Percentiles rank a stretch among this genome's conserved stretches.
phyloP scores from a whole-genome alignment of 2,113 vertebrate species.

The Peromyscus polionotus region DNA sequence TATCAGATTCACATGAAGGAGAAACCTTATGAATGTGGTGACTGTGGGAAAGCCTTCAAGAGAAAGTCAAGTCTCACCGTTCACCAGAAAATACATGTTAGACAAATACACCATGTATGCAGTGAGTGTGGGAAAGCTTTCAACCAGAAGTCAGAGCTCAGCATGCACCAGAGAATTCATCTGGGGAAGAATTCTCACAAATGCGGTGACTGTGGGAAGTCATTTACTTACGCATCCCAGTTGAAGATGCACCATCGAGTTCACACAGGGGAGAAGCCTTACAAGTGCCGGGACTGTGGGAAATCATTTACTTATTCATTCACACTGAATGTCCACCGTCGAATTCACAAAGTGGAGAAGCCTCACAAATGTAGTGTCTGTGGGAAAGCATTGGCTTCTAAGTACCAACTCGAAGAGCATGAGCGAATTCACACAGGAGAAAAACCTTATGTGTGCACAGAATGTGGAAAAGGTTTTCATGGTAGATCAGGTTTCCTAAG shows the following conservation, averaged over 20 bases:
- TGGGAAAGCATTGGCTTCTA: constrained; percentile 73
- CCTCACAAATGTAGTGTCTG: constrained; percentile 21
- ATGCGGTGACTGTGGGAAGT: constrained; percentile 38
- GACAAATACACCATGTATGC: not conserved
- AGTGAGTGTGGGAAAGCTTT: not conserved
- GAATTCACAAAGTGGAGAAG: not conserved
- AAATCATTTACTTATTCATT: not conserved
- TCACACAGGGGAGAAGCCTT: constrained; percentile 5
- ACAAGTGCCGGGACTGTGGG: not conserved
- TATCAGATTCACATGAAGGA: not conserved
- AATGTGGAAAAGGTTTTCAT: constrained; percentile 72
- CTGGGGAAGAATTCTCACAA: constrained; percentile 74
- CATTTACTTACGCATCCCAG: not conserved
- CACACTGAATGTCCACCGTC: not conserved
- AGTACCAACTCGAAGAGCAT: not conserved
- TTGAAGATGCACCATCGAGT: not conserved
- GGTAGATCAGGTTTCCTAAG: constrained; percentile 67
- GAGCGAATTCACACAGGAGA: constrained; percentile 55
- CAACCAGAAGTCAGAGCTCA: not conserved
- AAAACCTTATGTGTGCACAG: constrained; percentile 63
- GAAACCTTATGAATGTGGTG: not conserved
- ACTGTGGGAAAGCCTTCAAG: constrained; percentile 22
- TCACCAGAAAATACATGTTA: not conserved
- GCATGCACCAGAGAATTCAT: constrained; percentile 79
- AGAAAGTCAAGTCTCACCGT: not conserved